Conservation (phyloP, 1,140 invertebrate species). For the Bactericera cockerelli region DNA sequence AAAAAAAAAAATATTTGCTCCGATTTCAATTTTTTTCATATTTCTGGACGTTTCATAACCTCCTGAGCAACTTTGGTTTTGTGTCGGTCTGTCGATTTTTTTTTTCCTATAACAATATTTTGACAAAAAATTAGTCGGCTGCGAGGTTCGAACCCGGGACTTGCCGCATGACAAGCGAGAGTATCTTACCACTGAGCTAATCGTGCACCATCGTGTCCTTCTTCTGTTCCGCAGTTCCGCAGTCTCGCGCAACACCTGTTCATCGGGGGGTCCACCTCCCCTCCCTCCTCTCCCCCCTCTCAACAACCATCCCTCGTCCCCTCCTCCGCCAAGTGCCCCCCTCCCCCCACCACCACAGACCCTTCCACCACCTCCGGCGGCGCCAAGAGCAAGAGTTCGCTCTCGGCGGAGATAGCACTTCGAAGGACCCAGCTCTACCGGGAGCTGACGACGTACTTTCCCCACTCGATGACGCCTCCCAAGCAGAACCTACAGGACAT, state of each 20-base stretch:
- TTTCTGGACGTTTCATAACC: too few relatives aligned
- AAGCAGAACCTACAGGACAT: constrained; percentile 25
- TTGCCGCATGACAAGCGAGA: too few relatives aligned
- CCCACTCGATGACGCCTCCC: constrained; percentile 51
- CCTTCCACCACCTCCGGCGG: constrained; percentile 25
- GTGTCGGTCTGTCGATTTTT: too few relatives aligned
- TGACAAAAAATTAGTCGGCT: too few relatives aligned
- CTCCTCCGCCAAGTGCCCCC: not conserved
- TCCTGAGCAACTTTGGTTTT: too few relatives aligned
- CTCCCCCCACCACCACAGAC: constrained; percentile 11
- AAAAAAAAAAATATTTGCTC: too few relatives aligned
- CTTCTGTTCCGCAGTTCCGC: constrained; percentile 1
- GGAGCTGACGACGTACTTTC: constrained; percentile 46
- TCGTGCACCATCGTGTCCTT: constrained; percentile 17
- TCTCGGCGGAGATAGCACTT: constrained; percentile 27
- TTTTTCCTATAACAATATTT: not conserved
- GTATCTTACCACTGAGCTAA: too few relatives aligned
- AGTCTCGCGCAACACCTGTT: not conserved
- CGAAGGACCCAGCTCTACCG: constrained; percentile 45
- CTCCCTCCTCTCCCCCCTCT: constrained; percentile 19
- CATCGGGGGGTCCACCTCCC: constrained; percentile 15
- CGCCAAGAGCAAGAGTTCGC: constrained; percentile 18
- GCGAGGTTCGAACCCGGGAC: too few relatives aligned
- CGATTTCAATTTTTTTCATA: too few relatives aligned
- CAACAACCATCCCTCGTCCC: constrained; percentile 25